Evolutionary conservation across 2,797 vertebrate genomes (phyloP).

Genomic region (Anas georgica): DNA sequence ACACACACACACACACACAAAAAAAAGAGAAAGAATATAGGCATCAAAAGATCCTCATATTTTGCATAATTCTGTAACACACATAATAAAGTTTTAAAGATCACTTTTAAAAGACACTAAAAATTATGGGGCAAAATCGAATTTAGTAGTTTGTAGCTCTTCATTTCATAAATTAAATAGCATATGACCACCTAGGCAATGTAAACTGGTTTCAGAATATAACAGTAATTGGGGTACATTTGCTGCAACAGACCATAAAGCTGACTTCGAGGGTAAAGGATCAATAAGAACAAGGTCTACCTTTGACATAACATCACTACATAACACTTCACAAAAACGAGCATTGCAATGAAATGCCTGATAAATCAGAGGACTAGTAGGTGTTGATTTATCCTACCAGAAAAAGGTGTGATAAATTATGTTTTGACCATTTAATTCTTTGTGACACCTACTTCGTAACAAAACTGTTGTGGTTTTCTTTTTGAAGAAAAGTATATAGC

Average conservation of each 20-base stretch:
- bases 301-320: conserved; percentile 26
- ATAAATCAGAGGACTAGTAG: conserved; percentile 25
- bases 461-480: neutral
- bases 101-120: neutral
- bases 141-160: neutral
- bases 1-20: neutral
- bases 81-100: neutral
- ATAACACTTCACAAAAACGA: neutral
- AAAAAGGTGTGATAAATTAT: conserved; percentile 12
- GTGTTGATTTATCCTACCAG: conserved; percentile 44
- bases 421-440: neutral
- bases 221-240: neutral
- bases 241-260: neutral
- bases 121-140: neutral
- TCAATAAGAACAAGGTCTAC: conserved; percentile 40
- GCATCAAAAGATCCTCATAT: neutral
- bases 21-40: neutral
- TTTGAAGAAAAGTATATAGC: neutral
- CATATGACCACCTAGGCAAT: neutral
- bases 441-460: conserved; percentile 28
- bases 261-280: neutral
- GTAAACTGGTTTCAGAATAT: neutral
- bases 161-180: neutral
- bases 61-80: neutral
- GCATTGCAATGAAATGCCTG: neutral